Percentiles rank a stretch among this genome's conserved stretches.
phyloP scores from a whole-genome alignment of 2,113 vertebrate species.

The Hassar affinis region DNA sequence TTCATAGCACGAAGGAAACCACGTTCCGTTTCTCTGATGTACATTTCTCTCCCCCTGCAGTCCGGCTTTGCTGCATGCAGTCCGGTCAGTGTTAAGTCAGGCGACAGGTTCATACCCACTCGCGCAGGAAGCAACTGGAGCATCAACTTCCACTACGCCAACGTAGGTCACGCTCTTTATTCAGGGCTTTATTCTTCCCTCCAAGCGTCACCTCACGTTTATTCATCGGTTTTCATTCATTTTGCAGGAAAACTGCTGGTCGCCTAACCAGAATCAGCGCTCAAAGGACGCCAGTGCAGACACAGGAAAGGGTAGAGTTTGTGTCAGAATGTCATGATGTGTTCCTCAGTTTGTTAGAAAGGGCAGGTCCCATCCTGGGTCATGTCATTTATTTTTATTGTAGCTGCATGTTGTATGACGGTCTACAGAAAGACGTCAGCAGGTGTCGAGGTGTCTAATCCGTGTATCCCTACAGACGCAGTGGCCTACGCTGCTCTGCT shows the following conservation, averaged over 20 bases:
- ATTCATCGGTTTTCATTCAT: not conserved
- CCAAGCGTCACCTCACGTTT: not conserved
- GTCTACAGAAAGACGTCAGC: not conserved
- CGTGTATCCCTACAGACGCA: conserved; percentile 60
- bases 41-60: conserved; percentile 49
- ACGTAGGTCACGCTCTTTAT: conserved; percentile 60
- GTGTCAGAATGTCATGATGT: not conserved
- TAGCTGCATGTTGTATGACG: not conserved
- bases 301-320: conserved; percentile 73
- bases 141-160: conserved; percentile 79
- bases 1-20: not conserved
- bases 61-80: conserved; percentile 68
- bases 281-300: conserved; percentile 74
- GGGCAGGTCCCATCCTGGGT: not conserved
- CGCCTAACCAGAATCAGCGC: conserved; percentile 74
- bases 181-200: not conserved
- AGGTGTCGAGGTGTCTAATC: not conserved
- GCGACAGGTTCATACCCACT: conserved; percentile 78
- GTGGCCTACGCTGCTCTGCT: conserved; percentile 77
- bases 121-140: conserved; percentile 81
- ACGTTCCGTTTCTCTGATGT: not conserved
- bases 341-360: not conserved
- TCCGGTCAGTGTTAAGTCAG: conserved; percentile 72
- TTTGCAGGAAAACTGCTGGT: conserved; percentile 77
- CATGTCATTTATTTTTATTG: not conserved